These are phyloP conservation scores for Crioceris asparagi DNA, from an alignment of 2,888 invertebrate genomes.

Conservation along the genomic window DNA sequence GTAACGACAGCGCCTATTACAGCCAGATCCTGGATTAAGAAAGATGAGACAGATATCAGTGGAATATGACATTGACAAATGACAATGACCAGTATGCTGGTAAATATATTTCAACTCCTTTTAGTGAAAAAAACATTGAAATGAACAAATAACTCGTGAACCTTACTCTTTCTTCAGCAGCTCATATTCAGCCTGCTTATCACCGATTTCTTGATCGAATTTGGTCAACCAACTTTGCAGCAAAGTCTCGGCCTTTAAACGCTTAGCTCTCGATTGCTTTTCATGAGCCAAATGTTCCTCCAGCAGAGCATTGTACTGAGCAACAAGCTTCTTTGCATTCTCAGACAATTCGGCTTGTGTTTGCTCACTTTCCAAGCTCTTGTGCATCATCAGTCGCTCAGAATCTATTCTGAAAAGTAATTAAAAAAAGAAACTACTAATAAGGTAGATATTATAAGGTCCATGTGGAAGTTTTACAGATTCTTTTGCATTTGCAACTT, in stretches of 20 bases:
- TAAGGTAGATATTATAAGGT: too few species aligned
- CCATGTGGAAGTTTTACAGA: too few species aligned
- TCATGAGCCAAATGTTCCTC: conserved; percentile 42
- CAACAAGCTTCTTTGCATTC: conserved; percentile 38
- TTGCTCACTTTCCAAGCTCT: conserved; percentile 39
- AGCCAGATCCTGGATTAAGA: too few species aligned
- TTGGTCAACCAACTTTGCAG: conserved; percentile 47
- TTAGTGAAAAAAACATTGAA: neutral
- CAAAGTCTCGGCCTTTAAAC: conserved; percentile 48
- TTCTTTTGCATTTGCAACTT: conserved; percentile 18
- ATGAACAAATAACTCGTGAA: too few species aligned
- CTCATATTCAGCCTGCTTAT: conserved; percentile 46
- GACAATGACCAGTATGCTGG: too few species aligned
- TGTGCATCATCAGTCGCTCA: conserved; percentile 41
- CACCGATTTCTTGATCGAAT: conserved; percentile 49
- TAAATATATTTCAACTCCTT: too few species aligned
- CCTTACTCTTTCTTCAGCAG: conserved; percentile 35
- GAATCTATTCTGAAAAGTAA: conserved; percentile 15
- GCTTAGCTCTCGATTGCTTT: conserved; percentile 43
- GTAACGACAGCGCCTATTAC: too few species aligned
- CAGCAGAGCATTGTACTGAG: conserved; percentile 40
- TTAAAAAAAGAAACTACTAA: conserved; percentile 1
- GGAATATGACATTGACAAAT: too few species aligned
- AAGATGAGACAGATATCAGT: too few species aligned
- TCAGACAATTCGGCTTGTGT: conserved; percentile 42